A percentile compares a stretch with the other conserved stretches of the same genome.
These are phyloP conservation scores for Megamerina dolium DNA, from an alignment of 2,888 invertebrate genomes.

Conservation along the genomic window DNA sequence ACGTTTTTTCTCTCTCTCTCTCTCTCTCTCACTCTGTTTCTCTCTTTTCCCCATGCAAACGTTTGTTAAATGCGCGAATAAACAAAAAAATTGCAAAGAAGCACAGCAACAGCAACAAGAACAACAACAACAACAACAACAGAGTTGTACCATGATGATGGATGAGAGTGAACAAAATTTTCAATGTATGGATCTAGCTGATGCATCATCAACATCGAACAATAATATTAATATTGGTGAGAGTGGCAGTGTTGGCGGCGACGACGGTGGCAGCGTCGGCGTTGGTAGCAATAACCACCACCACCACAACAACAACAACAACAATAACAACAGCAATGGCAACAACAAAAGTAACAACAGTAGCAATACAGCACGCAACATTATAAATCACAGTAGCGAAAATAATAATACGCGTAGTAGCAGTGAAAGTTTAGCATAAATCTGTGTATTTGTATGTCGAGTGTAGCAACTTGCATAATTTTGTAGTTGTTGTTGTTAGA, in stretches of 20 bases:
- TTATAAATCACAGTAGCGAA: neutral
- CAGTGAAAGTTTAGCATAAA: neutral
- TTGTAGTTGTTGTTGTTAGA: neutral
- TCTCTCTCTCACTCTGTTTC: slow-evolving; percentile 2
- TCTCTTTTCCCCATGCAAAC: slow-evolving; percentile 2
- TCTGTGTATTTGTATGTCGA: neutral
- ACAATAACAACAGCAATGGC: no score
- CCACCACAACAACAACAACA: no score
- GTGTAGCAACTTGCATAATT: neutral
- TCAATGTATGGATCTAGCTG: slow-evolving; percentile 34
- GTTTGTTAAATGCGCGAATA: neutral
- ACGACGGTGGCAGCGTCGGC: no score
- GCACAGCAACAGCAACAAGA: slow-evolving; percentile 12
- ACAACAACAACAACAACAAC: no score
- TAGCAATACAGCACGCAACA: no score
- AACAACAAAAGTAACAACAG: no score
- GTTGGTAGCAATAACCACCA: no score
- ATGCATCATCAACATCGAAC: slow-evolving; percentile 19
- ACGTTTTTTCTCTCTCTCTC: slow-evolving; percentile 7
- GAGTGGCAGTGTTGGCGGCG: no score
- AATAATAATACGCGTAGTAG: neutral
- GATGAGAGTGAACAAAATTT: slow-evolving; percentile 33
- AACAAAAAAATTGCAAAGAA: neutral
- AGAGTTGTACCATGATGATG: no score
- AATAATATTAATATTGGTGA: no score